Conservation (phyloP, 2,797 vertebrate species). For the Anniella stebbinsi region DNA sequence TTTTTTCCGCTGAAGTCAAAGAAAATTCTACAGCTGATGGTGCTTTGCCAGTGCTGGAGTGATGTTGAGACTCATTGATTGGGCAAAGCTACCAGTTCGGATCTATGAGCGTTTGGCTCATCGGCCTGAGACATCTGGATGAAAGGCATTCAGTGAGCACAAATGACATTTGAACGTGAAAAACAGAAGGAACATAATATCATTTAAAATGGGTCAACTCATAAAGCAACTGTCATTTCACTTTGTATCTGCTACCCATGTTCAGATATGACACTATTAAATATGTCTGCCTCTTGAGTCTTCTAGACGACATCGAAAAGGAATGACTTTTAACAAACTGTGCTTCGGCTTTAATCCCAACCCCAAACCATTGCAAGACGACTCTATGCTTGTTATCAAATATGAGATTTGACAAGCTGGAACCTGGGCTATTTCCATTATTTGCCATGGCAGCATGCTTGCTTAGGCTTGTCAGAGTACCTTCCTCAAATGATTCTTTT, state of each 20-base stretch:
- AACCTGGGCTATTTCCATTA: constrained; percentile 11
- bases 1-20: neutral
- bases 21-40: neutral
- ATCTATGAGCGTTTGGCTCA: neutral
- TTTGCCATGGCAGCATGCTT: neutral
- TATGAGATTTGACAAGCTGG: constrained; percentile 22
- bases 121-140: neutral
- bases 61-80: neutral
- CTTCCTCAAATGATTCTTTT: constrained; percentile 7
- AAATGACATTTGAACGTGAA: neutral
- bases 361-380: neutral
- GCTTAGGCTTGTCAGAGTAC: neutral
- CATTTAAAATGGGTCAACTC: neutral
- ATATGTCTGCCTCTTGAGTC: accelerated
- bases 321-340: neutral
- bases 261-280: neutral
- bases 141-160: constrained; percentile 8
- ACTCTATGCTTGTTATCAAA: constrained; percentile 13
- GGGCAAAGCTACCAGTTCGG: neutral
- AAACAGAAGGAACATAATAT: neutral
- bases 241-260: neutral
- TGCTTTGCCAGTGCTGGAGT: neutral
- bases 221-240: neutral
- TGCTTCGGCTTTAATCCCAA: neutral
- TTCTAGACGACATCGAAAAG: neutral